phyloP scores from a whole-genome alignment of 2,888 invertebrate genomes.

The Empis livida region DNA sequence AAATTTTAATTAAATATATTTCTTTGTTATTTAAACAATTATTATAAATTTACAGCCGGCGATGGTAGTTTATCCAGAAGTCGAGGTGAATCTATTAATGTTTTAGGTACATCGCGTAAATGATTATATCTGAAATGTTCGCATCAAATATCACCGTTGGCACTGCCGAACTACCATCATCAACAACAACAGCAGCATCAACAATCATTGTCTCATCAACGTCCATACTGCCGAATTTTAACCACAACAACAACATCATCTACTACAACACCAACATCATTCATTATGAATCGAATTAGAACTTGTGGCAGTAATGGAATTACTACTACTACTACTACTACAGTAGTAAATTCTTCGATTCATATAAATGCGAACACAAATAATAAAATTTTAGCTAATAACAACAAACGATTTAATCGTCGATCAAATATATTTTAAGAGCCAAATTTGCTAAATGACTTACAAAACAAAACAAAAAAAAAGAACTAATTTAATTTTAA shows the following conservation, averaged over 20 bases:
- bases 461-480: too few relatives aligned
- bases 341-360: not conserved
- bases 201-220: not conserved
- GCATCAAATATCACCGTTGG: slow-evolving; percentile 23
- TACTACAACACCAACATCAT: not conserved
- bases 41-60: slow-evolving; percentile 34
- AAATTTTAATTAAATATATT: too few relatives aligned
- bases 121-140: slow-evolving; percentile 38
- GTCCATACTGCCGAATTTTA: not conserved
- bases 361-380: not conserved
- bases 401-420: slow-evolving; percentile 6
- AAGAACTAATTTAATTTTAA: too few relatives aligned
- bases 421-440: slow-evolving; percentile 10
- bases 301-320: not conserved
- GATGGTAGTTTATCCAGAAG: slow-evolving; percentile 61
- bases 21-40: not conserved
- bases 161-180: not conserved
- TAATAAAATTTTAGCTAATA: slow-evolving; percentile 1
- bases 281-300: not conserved
- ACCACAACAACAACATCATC: not conserved
- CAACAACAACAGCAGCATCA: not conserved
- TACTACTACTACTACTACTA: not conserved
- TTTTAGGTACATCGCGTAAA: slow-evolving; percentile 45
- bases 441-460: too few relatives aligned
- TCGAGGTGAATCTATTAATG: slow-evolving; percentile 68